These are phyloP conservation scores for Parapsyche elsis DNA, from an alignment of 1,140 invertebrate species.

Conservation along the genomic window DNA sequence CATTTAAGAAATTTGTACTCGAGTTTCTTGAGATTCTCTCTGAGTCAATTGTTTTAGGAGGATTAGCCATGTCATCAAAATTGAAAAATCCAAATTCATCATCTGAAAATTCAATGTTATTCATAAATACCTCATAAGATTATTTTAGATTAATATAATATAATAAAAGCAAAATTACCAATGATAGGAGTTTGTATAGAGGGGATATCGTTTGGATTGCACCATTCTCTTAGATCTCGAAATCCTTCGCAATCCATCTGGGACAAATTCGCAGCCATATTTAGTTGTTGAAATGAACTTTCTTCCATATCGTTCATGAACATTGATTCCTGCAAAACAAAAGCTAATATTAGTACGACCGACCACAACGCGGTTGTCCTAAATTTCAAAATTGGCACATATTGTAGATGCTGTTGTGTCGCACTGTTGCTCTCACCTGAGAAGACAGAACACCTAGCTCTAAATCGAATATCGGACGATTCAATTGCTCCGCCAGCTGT, in stretches of 20 bases:
- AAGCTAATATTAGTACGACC: neutral
- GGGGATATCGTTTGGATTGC: constrained; percentile 32
- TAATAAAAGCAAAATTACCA: constrained; percentile 43
- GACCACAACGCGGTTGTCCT: neutral
- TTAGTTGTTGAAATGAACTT: neutral
- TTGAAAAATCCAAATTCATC: neutral
- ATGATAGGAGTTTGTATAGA: constrained; percentile 31
- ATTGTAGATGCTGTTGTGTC: neutral
- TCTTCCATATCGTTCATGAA: neutral
- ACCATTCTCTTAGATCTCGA: constrained; percentile 51
- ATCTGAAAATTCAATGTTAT: constrained; percentile 19
- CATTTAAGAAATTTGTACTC: neutral
- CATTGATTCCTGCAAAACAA: neutral
- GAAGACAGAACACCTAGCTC: constrained; percentile 36
- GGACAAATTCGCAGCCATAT: neutral
- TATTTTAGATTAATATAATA: neutral
- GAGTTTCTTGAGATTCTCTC: constrained; percentile 1
- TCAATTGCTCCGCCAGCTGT: constrained; percentile 50
- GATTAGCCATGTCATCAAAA: constrained; percentile 29
- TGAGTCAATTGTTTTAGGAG: neutral
- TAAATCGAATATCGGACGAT: constrained; percentile 51
- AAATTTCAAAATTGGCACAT: neutral
- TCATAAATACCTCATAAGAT: neutral
- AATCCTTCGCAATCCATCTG: constrained; percentile 55
- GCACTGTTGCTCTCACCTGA: constrained; percentile 50